Evolutionary conservation across 2,888 invertebrate species (phyloP), one percentile per base, ranked within the genome.

Genomic region (Yponomeuta malinellus): DNA sequence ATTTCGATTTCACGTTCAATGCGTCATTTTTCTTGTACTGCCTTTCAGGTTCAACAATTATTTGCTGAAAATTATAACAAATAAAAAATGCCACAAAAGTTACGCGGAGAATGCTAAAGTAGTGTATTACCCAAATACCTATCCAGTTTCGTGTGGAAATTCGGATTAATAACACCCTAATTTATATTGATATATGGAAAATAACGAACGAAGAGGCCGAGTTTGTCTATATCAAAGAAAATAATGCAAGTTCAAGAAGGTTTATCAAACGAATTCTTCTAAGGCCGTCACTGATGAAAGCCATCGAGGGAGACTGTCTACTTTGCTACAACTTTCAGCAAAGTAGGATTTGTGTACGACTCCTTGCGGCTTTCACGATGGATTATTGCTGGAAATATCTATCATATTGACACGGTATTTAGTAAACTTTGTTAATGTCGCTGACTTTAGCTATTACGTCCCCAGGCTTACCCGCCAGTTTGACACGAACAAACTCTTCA

Each of bases 271-370:
- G 84, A 89, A 89, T 85, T 86, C 82, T 81, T 84, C 87, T 85
- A 81, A 83, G 84, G 84, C 85, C 84, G 82, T 88, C 87, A 86
- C 88, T 86, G 85, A 83, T 84, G 83, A 85, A 84, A 85, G 87
- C 87, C 88, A 87, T 90, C 90, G 89, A 81, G 78, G 83, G 87
- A 82, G 82, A 87, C 85, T 87, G 90, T 85, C 88, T 89, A 90
- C 90, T 91, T 90, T 85, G 82, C 80, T 81, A 76, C 83, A 90
- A 91, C 86, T 90, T 90, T 84, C 81, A 80, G 80, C 80, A 90
- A 91, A 92, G 91, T 90, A 89, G 90, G 90, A 91, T 91, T 90
- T 88, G 82, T 84, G 84, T 86, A 83, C 84, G 86, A 85, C 84
- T 87, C 63, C 59, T 74, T 74, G 85, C 83, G 81, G 83, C 86